Evolutionary conservation across 1,140 invertebrate species (phyloP).

Genomic region (Hycleus phaleratus): DNA sequence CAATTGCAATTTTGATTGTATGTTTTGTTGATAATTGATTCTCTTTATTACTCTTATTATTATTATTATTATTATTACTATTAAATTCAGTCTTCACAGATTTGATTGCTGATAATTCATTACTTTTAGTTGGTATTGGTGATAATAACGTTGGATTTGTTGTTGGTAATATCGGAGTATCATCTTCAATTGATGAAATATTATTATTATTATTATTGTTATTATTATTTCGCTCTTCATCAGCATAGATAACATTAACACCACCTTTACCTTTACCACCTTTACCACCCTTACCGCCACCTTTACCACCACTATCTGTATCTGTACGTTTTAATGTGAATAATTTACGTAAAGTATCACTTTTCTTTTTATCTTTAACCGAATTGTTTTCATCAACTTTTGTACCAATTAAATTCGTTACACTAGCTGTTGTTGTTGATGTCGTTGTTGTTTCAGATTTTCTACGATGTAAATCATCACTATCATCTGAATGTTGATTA

Average conservation of each 20-base stretch:
- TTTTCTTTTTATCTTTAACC: slow-evolving; percentile 64
- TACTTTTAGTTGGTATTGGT: slow-evolving; percentile 23
- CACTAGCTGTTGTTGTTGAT: too few relatives aligned
- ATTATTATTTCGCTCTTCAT: slow-evolving; percentile 16
- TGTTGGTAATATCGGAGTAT: slow-evolving; percentile 29
- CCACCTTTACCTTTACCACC: slow-evolving; percentile 43
- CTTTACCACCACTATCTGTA: slow-evolving; percentile 42
- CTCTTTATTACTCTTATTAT: slow-evolving; percentile 4
- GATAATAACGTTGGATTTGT: slow-evolving; percentile 24
- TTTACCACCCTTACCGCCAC: slow-evolving; percentile 50
- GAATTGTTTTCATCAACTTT: slow-evolving; percentile 38
- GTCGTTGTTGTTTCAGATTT: not conserved
- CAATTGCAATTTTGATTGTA: slow-evolving; percentile 28
- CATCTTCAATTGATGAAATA: slow-evolving; percentile 38
- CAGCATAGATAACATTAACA: slow-evolving; percentile 37
- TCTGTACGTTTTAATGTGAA: slow-evolving; percentile 45
- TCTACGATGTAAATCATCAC: not conserved
- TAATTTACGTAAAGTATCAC: slow-evolving; percentile 56
- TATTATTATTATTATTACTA: not conserved
- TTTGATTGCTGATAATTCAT: slow-evolving; percentile 19
- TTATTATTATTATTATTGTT: slow-evolving; percentile 36
- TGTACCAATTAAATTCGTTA: not conserved
- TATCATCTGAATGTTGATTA: not conserved
- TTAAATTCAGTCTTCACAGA: slow-evolving; percentile 21
- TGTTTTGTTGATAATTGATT: too few relatives aligned